Conservation (phyloP, 2,113 vertebrate species). For the Pungitius pungitius region DNA sequence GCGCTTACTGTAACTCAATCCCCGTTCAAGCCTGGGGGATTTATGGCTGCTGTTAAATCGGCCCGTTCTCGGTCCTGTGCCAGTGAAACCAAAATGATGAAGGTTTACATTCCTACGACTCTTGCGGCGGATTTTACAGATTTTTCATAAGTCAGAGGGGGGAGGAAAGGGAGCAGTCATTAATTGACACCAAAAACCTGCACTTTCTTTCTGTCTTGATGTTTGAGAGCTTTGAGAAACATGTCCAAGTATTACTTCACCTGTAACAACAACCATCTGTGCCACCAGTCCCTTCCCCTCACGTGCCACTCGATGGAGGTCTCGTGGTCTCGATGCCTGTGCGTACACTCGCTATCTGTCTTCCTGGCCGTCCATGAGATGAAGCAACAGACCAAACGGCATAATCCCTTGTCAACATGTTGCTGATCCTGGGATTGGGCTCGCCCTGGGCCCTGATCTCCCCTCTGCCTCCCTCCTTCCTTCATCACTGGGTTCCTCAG, state of each 20-base stretch:
- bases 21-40: constrained; percentile 32
- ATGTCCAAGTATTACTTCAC: constrained; percentile 13
- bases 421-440: constrained; percentile 79
- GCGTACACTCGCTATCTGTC: constrained; percentile 33
- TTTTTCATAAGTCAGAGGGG: not conserved
- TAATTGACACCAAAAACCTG: constrained; percentile 19
- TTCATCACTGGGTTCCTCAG: constrained; percentile 68
- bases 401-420: constrained; percentile 85
- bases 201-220: not conserved
- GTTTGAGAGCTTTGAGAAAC: not conserved
- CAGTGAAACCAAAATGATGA: constrained; percentile 21
- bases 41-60: constrained; percentile 58
- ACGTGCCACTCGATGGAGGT: constrained; percentile 3
- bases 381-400: constrained; percentile 82
- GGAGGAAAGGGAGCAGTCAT: not conserved
- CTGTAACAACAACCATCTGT: constrained; percentile 16
- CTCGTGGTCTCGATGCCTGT: constrained; percentile 17
- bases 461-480: constrained; percentile 48
- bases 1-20: constrained; percentile 49
- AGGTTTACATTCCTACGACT: constrained; percentile 25
- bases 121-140: not conserved
- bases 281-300: constrained; percentile 5
- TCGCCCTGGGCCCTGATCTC: constrained; percentile 68
- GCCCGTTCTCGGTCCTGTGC: constrained; percentile 2
- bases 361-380: constrained; percentile 56